Percentiles rank a stretch among this genome's conserved stretches.
These are phyloP conservation scores for Lemur catta DNA, from an alignment of 2,797 vertebrate genomes.

Conservation along the genomic window DNA sequence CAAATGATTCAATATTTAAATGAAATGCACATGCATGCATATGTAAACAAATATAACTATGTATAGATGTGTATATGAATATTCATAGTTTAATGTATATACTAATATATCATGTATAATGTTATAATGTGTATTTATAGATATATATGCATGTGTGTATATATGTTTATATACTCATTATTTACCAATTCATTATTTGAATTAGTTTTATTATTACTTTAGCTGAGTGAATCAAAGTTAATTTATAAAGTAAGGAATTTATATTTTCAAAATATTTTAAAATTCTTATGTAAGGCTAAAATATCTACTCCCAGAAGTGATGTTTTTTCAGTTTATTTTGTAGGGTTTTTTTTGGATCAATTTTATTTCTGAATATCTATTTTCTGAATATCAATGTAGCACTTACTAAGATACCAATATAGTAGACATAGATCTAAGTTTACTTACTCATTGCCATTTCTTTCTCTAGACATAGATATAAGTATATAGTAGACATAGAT, in stretches of 20 bases:
- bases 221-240: neutral
- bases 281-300: neutral
- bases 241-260: neutral
- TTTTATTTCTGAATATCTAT: neutral
- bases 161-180: neutral
- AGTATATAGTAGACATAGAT: neutral
- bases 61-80: neutral
- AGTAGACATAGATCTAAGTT: too few species aligned
- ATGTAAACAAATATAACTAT: neutral
- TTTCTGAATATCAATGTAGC: neutral
- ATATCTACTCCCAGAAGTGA: neutral
- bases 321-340: neutral
- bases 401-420: neutral
- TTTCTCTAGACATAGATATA: too few species aligned
- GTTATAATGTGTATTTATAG: neutral
- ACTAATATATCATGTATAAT: neutral
- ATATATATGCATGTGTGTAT: neutral
- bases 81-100: neutral
- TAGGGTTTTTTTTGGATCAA: neutral
- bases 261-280: neutral
- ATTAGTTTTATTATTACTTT: neutral
- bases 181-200: neutral
- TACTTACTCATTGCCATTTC: too few species aligned
- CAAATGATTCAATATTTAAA: neutral
- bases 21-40: neutral